These are phyloP conservation scores for Brachylomia viminalis DNA, from an alignment of 2,888 invertebrate species.

Conservation along the genomic window DNA sequence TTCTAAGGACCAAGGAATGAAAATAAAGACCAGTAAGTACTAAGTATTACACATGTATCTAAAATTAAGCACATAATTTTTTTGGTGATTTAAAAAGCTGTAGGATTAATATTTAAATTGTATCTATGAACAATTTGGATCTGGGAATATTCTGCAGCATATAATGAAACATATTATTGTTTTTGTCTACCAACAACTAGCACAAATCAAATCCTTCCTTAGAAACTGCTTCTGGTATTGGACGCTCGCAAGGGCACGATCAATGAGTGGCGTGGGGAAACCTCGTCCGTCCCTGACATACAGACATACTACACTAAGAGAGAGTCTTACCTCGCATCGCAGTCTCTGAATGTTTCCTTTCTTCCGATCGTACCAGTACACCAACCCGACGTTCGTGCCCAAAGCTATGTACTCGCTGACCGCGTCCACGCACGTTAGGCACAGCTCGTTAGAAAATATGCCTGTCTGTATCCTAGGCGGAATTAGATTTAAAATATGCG, in stretches of 20 bases:
- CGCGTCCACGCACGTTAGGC: slow-evolving; percentile 95
- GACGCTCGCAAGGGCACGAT: slow-evolving; percentile 2
- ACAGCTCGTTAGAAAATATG: slow-evolving; percentile 93
- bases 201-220: background rate
- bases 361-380: slow-evolving; percentile 96
- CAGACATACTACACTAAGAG: background rate
- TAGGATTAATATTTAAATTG: background rate
- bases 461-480: slow-evolving; percentile 94
- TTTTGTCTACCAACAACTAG: slow-evolving; percentile 7
- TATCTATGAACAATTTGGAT: background rate
- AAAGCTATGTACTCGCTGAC: slow-evolving; percentile 95
- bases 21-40: background rate
- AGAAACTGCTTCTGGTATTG: background rate
- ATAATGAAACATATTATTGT: background rate
- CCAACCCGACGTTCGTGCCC: slow-evolving; percentile 96
- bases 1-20: background rate
- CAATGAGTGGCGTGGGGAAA: slow-evolving; percentile 28
- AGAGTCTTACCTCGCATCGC: slow-evolving; percentile 93
- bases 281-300: slow-evolving; percentile 44
- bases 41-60: background rate
- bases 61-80: background rate
- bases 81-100: background rate
- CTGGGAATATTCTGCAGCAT: background rate
- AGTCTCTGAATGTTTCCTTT: slow-evolving; percentile 94
- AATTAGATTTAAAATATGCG: slow-evolving; percentile 93